Evolutionary conservation across 2,797 vertebrate species (phyloP).

Genomic region (Arrhamphus sclerolepis): DNA sequence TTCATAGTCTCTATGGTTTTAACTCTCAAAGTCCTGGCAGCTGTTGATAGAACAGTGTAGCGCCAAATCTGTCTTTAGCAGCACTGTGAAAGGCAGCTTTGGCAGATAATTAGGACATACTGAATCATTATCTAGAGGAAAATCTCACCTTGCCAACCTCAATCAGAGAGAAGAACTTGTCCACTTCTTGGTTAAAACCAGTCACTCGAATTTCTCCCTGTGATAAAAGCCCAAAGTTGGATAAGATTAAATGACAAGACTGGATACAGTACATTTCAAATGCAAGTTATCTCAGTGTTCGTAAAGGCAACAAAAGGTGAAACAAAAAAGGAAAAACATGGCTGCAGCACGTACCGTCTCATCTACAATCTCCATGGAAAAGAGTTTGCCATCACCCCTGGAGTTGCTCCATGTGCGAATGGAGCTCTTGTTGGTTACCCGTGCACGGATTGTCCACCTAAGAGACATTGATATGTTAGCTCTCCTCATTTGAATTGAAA

Average conservation of each 20-base stretch:
- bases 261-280: neutral
- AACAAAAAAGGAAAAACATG: neutral
- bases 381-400: constrained; percentile 95
- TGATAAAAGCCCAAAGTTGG: constrained; percentile 27
- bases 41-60: constrained; percentile 31
- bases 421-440: constrained; percentile 93
- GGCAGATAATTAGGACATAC: constrained; percentile 28
- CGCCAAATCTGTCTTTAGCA: constrained; percentile 53
- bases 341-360: constrained; percentile 87
- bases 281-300: no score
- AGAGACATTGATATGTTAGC: neutral
- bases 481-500: neutral
- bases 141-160: constrained; percentile 93
- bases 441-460: constrained; percentile 96
- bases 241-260: neutral
- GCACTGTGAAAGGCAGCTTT: constrained; percentile 15
- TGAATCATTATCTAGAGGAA: constrained; percentile 35
- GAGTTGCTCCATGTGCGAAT: constrained; percentile 98
- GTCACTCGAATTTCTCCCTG: constrained; percentile 97
- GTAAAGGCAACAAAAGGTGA: neutral
- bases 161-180: constrained; percentile 92
- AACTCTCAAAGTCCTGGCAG: constrained; percentile 60
- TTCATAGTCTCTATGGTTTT: constrained; percentile 59
- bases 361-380: constrained; percentile 95
- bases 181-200: constrained; percentile 95